A percentile compares a stretch with the other conserved stretches of the same genome.
Evolutionary conservation across 2,797 vertebrate species (phyloP).

Genomic region (Podarcis lilfordi): DNA sequence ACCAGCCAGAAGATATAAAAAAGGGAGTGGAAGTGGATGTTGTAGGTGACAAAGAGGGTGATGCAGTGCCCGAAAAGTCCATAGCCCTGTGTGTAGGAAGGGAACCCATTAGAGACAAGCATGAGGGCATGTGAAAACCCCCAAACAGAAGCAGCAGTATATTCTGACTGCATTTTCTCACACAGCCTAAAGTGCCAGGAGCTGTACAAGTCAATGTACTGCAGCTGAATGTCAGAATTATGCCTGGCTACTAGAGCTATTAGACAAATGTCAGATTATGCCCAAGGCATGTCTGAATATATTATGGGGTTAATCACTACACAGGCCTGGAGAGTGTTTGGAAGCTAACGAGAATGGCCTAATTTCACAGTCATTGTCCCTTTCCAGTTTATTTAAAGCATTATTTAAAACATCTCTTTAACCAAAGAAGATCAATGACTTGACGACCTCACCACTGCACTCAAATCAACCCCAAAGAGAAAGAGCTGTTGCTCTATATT

Average conservation of each 20-base stretch:
- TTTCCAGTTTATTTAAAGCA: neutral
- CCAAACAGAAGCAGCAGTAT: neutral
- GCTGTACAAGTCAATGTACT: neutral
- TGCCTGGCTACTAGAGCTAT: neutral
- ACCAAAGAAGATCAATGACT: neutral
- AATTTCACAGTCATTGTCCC: neutral
- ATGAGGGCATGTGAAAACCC: neutral
- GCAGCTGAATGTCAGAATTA: neutral
- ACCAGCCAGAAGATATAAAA: conserved; percentile 95
- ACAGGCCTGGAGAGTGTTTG: neutral
- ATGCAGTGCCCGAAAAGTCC: conserved; percentile 95
- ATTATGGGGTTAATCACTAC: neutral
- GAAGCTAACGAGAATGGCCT: neutral
- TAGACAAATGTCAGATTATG: neutral
- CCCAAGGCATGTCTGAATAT: neutral
- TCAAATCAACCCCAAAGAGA: neutral
- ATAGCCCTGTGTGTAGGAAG: conserved; percentile 85
- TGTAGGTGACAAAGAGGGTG: conserved; percentile 94
- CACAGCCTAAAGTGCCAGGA: neutral
- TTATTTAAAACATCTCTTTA: neutral
- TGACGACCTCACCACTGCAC: neutral
- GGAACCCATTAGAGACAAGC: neutral
- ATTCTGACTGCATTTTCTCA: neutral
- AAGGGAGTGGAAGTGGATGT: conserved; percentile 95
- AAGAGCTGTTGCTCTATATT: neutral